A percentile compares a stretch with the other conserved stretches of the same genome.
Conservation (phyloP, 1,140 invertebrate genomes). For the Sitobion miscanthi region DNA sequence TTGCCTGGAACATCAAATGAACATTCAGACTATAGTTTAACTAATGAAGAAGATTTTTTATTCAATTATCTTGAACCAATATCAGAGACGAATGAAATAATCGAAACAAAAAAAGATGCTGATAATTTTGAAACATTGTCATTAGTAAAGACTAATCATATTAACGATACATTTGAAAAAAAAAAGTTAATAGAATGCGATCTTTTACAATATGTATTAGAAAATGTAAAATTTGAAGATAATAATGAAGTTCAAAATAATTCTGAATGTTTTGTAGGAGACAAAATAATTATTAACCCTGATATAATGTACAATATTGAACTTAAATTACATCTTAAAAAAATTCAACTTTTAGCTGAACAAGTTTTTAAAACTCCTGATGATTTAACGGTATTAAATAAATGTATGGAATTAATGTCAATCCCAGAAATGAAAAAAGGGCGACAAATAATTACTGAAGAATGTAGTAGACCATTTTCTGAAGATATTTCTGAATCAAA, state of each 20-base stretch:
- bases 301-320: slow-evolving; percentile 45
- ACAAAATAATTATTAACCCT: slow-evolving; percentile 9
- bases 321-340: slow-evolving; percentile 28
- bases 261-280: not conserved
- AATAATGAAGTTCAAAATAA: not conserved
- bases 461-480: not conserved
- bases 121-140: not conserved
- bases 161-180: not conserved
- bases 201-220: not conserved
- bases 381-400: not conserved
- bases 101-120: not conserved
- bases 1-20: not conserved
- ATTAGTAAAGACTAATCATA: no score
- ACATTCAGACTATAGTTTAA: not conserved
- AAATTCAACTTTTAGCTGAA: slow-evolving; percentile 6
- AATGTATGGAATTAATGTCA: slow-evolving; percentile 20
- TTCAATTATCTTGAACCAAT: no score
- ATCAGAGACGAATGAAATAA: not conserved
- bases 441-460: not conserved
- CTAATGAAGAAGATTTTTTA: no score
- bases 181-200: not conserved
- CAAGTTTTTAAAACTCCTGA: not conserved
- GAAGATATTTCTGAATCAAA: not conserved
- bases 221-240: not conserved
- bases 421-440: not conserved